Conservation (phyloP, 2,113 vertebrate genomes). For the Odontophorus gujanensis region DNA sequence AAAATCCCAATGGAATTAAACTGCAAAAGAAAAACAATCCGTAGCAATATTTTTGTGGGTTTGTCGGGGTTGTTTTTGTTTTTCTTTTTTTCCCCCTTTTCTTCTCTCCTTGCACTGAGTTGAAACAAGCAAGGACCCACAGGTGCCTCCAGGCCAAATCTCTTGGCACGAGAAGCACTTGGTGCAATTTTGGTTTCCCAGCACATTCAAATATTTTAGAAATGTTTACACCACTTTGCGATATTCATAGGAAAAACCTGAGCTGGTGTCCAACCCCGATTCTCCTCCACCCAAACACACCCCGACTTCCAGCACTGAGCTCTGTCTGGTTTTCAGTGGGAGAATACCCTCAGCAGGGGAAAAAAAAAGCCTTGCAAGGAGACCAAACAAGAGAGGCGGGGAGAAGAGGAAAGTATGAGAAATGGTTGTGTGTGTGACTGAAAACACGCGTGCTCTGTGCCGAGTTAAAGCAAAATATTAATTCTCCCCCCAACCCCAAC, state of each 20-base stretch:
- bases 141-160: constrained; percentile 63
- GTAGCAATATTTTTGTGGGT: neutral
- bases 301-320: constrained; percentile 48
- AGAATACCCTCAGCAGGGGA: neutral
- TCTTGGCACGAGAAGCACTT: constrained; percentile 38
- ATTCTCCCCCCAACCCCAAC: neutral
- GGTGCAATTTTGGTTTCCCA: constrained; percentile 57
- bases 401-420: neutral
- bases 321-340: neutral
- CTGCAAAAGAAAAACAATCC: neutral
- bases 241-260: constrained; percentile 33
- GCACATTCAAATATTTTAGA: constrained; percentile 69
- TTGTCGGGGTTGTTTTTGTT: neutral
- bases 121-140: constrained; percentile 51
- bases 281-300: neutral
- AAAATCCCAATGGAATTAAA: fast-evolving
- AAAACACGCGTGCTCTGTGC: neutral
- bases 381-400: constrained; percentile 31
- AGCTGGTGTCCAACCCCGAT: neutral
- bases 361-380: neutral
- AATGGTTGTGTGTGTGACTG: neutral
- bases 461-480: constrained; percentile 7
- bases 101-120: neutral
- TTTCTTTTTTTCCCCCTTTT: neutral
- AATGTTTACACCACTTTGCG: constrained; percentile 57